Percentiles rank a stretch among this genome's conserved stretches.
Evolutionary conservation across 2,113 vertebrate species (phyloP).

Genomic region (Pelecanus crispus): DNA sequence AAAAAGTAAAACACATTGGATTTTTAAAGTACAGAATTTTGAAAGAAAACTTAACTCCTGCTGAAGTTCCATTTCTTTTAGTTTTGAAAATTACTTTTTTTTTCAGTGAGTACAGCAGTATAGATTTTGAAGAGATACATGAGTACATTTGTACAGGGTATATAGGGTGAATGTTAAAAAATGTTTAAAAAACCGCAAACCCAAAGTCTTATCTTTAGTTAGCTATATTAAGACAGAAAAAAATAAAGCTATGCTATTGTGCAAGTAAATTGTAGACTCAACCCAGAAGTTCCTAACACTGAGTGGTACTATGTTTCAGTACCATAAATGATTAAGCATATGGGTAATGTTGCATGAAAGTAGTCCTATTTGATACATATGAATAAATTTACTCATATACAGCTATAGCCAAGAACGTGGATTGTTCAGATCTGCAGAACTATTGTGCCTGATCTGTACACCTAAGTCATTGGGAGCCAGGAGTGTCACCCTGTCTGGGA

Average conservation of each 20-base stretch:
- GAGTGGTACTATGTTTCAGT: neutral
- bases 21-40: neutral
- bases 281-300: neutral
- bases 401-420: neutral
- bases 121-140: neutral
- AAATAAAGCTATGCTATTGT: neutral
- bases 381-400: neutral
- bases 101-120: neutral
- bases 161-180: neutral
- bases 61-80: neutral
- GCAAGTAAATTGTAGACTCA: neutral
- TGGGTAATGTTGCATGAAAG: neutral
- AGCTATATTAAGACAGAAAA: neutral
- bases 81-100: neutral
- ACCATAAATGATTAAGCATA: neutral
- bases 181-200: neutral
- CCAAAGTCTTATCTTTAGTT: neutral
- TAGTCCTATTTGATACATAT: neutral
- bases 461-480: neutral
- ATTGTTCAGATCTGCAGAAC: neutral
- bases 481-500: neutral
- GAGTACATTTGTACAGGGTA: neutral
- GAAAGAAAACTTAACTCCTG: neutral
- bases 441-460: neutral
- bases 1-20: neutral